phyloP scores from a whole-genome alignment of 92 coral and sea anemone species.

The Phenganax subtilis region DNA sequence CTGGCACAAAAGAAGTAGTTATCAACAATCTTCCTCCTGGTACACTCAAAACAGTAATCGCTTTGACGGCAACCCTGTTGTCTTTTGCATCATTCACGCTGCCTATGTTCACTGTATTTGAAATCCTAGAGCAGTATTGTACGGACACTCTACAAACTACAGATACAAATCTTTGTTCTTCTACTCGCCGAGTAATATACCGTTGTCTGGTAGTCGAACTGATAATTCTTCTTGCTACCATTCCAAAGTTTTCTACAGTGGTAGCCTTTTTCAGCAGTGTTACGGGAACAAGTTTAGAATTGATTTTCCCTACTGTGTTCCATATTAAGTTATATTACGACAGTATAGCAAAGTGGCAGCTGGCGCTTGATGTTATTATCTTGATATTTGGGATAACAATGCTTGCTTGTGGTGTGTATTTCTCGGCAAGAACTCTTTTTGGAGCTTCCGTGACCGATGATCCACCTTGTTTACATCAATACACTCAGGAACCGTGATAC shows the following conservation, averaged over 20 bases:
- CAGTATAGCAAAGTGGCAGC: slow-evolving; percentile 54
- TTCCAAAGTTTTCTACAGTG: slow-evolving; percentile 67
- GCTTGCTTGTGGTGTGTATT: slow-evolving; percentile 56
- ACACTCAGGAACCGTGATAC: background rate
- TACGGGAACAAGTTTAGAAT: slow-evolving; percentile 60
- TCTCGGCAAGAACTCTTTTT: slow-evolving; percentile 18
- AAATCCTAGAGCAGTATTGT: slow-evolving; percentile 62
- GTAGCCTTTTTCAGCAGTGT: slow-evolving; percentile 72
- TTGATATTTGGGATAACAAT: slow-evolving; percentile 58
- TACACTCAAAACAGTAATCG: slow-evolving; percentile 64
- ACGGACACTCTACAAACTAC: slow-evolving; percentile 42
- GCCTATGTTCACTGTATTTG: slow-evolving; percentile 92
- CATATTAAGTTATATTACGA: slow-evolving; percentile 57
- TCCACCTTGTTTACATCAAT: background rate
- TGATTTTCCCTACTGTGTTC: slow-evolving; percentile 70
- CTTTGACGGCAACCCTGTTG: slow-evolving; percentile 79
- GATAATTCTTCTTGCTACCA: slow-evolving; percentile 20
- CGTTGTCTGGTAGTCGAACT: background rate
- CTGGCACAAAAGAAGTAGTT: slow-evolving; percentile 79
- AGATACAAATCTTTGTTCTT: background rate
- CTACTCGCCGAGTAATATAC: slow-evolving; percentile 10
- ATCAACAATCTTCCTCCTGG: slow-evolving; percentile 90
- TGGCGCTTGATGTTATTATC: slow-evolving; percentile 56
- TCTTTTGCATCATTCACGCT: slow-evolving; percentile 87
- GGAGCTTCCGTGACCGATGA: background rate